phyloP scores from a whole-genome alignment of 1,140 invertebrate species.

The Lasaia peninsularis region DNA sequence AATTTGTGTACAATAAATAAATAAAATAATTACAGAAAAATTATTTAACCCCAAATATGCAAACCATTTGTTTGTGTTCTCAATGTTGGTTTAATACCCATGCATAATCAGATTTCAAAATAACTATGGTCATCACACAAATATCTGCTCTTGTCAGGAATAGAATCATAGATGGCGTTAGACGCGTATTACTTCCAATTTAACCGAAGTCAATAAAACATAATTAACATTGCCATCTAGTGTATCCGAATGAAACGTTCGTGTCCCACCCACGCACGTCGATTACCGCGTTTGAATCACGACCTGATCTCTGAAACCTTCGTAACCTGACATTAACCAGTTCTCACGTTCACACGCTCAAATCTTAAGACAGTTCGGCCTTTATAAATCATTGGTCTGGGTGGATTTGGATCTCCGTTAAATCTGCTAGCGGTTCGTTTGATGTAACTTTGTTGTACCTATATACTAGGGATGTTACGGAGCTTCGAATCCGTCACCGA shows the following conservation, averaged over 20 bases:
- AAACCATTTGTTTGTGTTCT: too few species aligned
- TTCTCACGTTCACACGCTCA: constrained; percentile 36
- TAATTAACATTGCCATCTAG: constrained; percentile 18
- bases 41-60: too few species aligned
- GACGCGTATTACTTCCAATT: neutral
- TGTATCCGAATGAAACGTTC: constrained; percentile 22
- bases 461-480: too few species aligned
- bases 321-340: constrained; percentile 34
- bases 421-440: neutral
- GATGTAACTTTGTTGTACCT: neutral
- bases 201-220: constrained; percentile 9
- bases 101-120: too few species aligned
- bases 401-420: constrained; percentile 26
- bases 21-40: too few species aligned
- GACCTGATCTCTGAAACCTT: constrained; percentile 27
- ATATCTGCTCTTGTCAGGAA: too few species aligned
- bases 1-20: too few species aligned
- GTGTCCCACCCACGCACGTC: constrained; percentile 29
- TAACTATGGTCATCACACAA: too few species aligned
- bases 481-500: too few species aligned
- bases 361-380: constrained; percentile 18
- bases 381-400: constrained; percentile 40
- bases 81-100: too few species aligned
- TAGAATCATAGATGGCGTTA: too few species aligned
- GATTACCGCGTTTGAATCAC: constrained; percentile 38